These are phyloP conservation scores for Pogonognathellus flavescens DNA, from an alignment of 1,140 invertebrate genomes.

Conservation along the genomic window DNA sequence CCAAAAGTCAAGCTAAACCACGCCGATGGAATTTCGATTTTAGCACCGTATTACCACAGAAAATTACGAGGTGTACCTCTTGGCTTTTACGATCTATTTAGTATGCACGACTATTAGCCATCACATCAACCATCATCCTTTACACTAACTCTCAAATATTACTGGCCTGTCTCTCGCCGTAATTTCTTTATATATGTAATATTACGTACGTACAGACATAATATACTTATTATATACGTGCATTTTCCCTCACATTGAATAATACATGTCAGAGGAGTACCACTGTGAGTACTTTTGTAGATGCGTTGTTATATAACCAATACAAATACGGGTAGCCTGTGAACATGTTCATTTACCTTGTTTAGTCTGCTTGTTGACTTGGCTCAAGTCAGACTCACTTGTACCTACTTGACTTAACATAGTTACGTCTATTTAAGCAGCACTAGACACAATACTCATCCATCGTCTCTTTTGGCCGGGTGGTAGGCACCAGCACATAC, in stretches of 20 bases:
- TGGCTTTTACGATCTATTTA: slow-evolving; percentile 49
- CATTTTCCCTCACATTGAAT: background rate
- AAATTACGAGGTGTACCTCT: slow-evolving; percentile 49
- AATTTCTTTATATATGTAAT: background rate
- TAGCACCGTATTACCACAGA: slow-evolving; percentile 39
- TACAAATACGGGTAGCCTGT: slow-evolving; percentile 20
- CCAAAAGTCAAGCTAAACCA: slow-evolving; percentile 20
- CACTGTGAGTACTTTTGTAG: too few species aligned
- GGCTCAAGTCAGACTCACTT: slow-evolving; percentile 21
- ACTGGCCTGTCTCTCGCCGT: background rate
- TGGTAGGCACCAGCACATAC: background rate
- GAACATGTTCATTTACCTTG: slow-evolving; percentile 25
- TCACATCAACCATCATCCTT: slow-evolving; percentile 39
- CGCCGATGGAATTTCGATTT: slow-evolving; percentile 42
- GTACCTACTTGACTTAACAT: slow-evolving; percentile 1
- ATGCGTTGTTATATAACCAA: too few species aligned
- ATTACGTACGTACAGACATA: background rate
- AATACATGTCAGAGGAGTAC: too few species aligned
- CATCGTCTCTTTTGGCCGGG: background rate
- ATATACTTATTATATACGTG: background rate
- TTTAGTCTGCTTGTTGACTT: slow-evolving; percentile 25
- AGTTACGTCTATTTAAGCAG: background rate
- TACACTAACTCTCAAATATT: slow-evolving; percentile 5
- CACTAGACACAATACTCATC: background rate
- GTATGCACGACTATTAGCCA: slow-evolving; percentile 41